Evolutionary conservation across 2,113 vertebrate genomes (phyloP).

Genomic region (Apodemus sylvaticus): DNA sequence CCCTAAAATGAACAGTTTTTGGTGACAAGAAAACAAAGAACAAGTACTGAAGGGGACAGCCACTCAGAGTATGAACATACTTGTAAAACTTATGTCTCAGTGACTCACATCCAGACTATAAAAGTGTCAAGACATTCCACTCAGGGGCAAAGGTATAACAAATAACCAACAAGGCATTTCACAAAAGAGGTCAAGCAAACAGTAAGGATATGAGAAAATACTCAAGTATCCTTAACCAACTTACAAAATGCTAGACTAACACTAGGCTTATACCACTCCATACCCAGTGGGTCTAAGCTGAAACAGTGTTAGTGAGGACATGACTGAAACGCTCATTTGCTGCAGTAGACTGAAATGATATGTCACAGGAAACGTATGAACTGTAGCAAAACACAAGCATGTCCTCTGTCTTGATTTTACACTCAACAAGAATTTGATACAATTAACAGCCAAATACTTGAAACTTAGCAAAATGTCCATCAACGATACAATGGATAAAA

Average conservation of each 20-base stretch:
- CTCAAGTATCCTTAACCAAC: constrained; percentile 1
- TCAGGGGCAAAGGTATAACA: neutral
- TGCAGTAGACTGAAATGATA: neutral
- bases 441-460: neutral
- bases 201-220: constrained; percentile 8
- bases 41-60: constrained; percentile 15
- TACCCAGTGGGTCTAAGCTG: neutral
- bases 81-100: neutral
- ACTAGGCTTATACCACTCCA: neutral
- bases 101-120: neutral
- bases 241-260: constrained; percentile 37
- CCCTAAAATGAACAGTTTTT: neutral
- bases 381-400: neutral
- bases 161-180: constrained; percentile 24
- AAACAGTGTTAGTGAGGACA: constrained; percentile 43
- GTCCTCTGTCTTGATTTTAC: neutral
- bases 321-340: neutral
- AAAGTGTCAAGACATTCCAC: neutral
- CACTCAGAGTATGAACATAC: neutral
- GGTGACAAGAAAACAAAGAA: neutral
- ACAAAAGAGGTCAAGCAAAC: neutral
- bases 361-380: neutral
- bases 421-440: constrained; percentile 9
- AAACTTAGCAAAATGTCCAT: constrained; percentile 43
- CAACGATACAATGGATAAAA: constrained; percentile 53